Base-by-base conservation (phyloP, 2,113 vertebrate species). In the Dunckerocampus dactyliophorus region DNA sequence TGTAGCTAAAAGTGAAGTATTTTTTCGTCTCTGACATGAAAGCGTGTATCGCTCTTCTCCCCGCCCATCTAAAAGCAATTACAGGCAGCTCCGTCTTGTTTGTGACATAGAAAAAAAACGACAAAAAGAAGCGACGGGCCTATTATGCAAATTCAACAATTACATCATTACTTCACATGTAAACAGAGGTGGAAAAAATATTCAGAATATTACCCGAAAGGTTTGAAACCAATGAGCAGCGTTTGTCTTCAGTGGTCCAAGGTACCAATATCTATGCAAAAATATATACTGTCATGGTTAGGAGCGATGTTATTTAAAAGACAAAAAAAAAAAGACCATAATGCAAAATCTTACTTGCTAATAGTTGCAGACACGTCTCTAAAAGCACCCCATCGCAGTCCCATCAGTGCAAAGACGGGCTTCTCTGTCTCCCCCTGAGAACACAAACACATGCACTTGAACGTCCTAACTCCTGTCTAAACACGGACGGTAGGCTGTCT, bases 321-420 rank as follows among this genome's bases (percentile, higher is more conserved):
- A n/a, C n/a, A n/a, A 2, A 14, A 16, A 15, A 8, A 2, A 19
- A 62, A 28, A 28, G 2, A 57, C 17, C 37, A 37, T 45, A 42
- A 12, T 17, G 9, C 47, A 24, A 56, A 1, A 37, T 70, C 90
- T 90, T 93, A 99, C 97, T 95, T 98, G 94, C 92, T 95, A 82
- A 92, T 89, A 83, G 86, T 92, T 80, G 88, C 81, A 46, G 88
- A 91, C 15, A 93, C 92, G 42, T 99, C 96, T 88, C 95, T 87
- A 74, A 96, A 99, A 74, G 93, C 93, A 10, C 97, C 97, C 96
- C 95, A 99, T 54, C 94, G 93, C 51, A 99, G 87, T 58, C 93
- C 89, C n/a, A 88, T 92, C 75, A 99, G 74, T 43, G 95, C 95
- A 80, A 94, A 98, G 62, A 98, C 95, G 0, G 97, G 95, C 78